These are phyloP conservation scores for Drosophila sordidula DNA, from an alignment of 2,888 invertebrate species.

Conservation along the genomic window DNA sequence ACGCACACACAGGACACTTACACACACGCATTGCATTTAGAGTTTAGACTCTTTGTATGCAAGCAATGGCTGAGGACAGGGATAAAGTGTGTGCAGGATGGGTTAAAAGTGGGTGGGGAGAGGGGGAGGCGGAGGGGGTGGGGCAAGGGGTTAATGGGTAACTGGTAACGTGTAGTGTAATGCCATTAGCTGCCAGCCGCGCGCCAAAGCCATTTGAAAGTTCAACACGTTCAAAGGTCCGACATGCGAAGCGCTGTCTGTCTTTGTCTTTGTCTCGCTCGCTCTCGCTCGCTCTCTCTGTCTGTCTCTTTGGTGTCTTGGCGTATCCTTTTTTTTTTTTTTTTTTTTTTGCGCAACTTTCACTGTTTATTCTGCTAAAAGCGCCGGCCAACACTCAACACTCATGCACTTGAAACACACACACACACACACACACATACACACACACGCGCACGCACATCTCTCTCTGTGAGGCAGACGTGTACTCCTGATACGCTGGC, in stretches of 20 bases:
- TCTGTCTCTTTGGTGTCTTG: slow-evolving; percentile 55
- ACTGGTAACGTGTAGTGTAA: slow-evolving; percentile 63
- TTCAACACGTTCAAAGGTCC: slow-evolving; percentile 80
- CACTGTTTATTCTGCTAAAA: slow-evolving; percentile 80
- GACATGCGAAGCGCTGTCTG: slow-evolving; percentile 65
- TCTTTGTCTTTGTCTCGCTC: slow-evolving; percentile 18
- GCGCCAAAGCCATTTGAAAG: slow-evolving; percentile 81
- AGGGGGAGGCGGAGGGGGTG: not conserved
- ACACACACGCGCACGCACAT: not conserved
- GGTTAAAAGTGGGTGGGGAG: not conserved
- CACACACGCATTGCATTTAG: slow-evolving; percentile 46
- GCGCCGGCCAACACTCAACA: slow-evolving; percentile 79
- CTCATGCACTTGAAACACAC: slow-evolving; percentile 72
- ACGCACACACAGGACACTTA: slow-evolving; percentile 16
- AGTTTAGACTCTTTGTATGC: slow-evolving; percentile 62
- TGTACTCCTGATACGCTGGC: no score
- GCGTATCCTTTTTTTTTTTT: slow-evolving; percentile 61
- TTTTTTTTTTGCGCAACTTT: slow-evolving; percentile 78
- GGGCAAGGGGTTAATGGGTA: slow-evolving; percentile 25
- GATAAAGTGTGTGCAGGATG: not conserved
- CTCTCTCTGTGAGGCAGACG: slow-evolving; percentile 3
- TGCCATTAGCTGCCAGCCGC: slow-evolving; percentile 79
- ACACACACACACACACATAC: slow-evolving; percentile 32
- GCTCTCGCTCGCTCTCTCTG: slow-evolving; percentile 3
- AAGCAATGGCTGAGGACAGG: slow-evolving; percentile 24